Percentiles rank a stretch among this genome's conserved stretches.
Evolutionary conservation across 1,140 invertebrate species (phyloP).

Genomic region (Linepithema humile): DNA sequence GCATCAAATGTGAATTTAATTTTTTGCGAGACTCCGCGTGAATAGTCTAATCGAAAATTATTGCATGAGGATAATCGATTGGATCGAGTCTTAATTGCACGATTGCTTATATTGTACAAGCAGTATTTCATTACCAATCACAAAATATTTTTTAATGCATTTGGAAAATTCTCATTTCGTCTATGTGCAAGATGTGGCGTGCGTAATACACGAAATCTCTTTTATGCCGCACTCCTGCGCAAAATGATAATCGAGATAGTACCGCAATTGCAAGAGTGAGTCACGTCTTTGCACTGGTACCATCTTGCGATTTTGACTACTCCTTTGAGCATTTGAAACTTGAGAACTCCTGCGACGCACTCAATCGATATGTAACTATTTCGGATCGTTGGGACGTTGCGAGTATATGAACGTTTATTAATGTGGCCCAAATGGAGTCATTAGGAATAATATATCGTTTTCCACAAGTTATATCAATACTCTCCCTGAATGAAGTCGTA

Average conservation of each 20-base stretch:
- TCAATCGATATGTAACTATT: constrained; percentile 49
- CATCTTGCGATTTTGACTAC: constrained; percentile 41
- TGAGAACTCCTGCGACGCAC: constrained; percentile 42
- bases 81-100: constrained; percentile 10
- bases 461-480: not conserved
- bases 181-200: constrained; percentile 49
- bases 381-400: constrained; percentile 54
- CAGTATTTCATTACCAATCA: constrained; percentile 31
- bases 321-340: not conserved
- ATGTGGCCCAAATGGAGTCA: constrained; percentile 14
- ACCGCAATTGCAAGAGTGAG: constrained; percentile 27
- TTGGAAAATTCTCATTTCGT: constrained; percentile 46
- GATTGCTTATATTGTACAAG: constrained; percentile 41
- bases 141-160: constrained; percentile 21
- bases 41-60: constrained; percentile 19
- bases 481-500: constrained; percentile 20
- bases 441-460: constrained; percentile 26
- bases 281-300: constrained; percentile 47
- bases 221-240: constrained; percentile 69
- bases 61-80: constrained; percentile 34
- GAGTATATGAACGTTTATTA: constrained; percentile 12
- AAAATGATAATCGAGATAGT: not conserved
- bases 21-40: not conserved
- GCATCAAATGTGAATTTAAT: not conserved
- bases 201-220: constrained; percentile 69